Evolutionary conservation across 2,888 invertebrate genomes (phyloP).

Genomic region (Stratiomys singularior): DNA sequence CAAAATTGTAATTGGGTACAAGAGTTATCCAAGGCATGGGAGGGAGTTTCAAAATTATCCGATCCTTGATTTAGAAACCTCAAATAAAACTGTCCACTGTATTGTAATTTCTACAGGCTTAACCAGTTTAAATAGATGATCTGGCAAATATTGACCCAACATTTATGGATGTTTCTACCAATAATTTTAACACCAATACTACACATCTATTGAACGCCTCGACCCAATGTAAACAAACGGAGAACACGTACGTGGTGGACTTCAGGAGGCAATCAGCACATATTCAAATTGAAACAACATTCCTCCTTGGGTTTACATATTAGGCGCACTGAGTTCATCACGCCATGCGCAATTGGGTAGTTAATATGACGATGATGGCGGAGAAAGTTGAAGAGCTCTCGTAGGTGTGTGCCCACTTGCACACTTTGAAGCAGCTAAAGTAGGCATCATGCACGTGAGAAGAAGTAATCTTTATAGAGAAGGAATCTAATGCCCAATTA

Average conservation of each 20-base stretch:
- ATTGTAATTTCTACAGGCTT: too few species aligned
- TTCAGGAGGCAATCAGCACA: background rate
- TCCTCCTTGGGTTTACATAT: background rate
- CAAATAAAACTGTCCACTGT: too few species aligned
- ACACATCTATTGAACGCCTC: too few species aligned
- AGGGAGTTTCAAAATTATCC: too few species aligned
- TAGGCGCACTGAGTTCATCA: background rate
- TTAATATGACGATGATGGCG: background rate
- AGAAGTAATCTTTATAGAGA: background rate
- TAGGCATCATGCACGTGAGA: background rate
- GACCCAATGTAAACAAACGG: too few species aligned
- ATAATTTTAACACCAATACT: too few species aligned
- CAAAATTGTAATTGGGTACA: too few species aligned
- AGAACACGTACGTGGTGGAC: background rate
- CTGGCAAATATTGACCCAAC: too few species aligned
- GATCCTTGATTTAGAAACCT: too few species aligned
- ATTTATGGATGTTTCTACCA: too few species aligned
- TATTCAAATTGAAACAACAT: constrained; percentile 26
- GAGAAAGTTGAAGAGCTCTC: constrained; percentile 12
- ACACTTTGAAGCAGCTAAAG: background rate
- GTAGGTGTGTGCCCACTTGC: background rate
- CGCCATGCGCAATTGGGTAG: background rate
- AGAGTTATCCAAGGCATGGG: too few species aligned
- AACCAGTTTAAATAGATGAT: too few species aligned
- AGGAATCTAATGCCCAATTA: background rate